Base-by-base conservation (phyloP, 2,113 vertebrate species). In the Mionectes macconnelli region DNA sequence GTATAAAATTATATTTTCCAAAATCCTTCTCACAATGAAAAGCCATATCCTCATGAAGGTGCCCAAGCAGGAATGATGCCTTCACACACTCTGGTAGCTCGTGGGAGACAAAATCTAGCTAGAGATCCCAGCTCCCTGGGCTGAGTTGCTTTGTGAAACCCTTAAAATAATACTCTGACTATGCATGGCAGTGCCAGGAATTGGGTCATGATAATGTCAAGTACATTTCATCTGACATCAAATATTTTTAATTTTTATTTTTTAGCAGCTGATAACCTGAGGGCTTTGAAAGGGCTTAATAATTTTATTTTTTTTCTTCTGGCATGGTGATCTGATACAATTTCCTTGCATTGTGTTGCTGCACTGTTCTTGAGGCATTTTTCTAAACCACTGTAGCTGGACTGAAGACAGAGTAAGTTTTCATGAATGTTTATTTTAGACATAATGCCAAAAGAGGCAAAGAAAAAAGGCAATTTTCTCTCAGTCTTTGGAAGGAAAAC, bases 351-450 rank as follows among this genome's bases (percentile, higher is more conserved):
- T 13, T 74, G 37, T 10, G 6, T 39, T 55, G 10, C 50, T 70
- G 68, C 21, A 16, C n/a, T 35, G 0, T 28, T 93, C 69, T 68
- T 44, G 42, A 92, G 72, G 64, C 20, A 30, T 77, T 90, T 85
- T 73, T 75, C 47, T 45, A 50, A 73, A 59, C 42, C 44, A 19
- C 56, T 35, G 27, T 39, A 67, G 17, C 60, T 70, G 47, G 56
- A 30, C 33, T 70, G 47, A 16, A 56, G 73, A 49, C 16, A 56
- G 47, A 74, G 27, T 56, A 55, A 82, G 49, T 57, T 87, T 93
- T 94, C 91, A 87, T 75, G 69, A 87, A 84, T 62, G 60, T 42
- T 89, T 64, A 57, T 81, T 87, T 91, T 64, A 60, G 40, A 89
- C 49, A 69, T 27, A 59, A 33, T 40, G 56, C 77, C 92, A 79